phyloP scores from a whole-genome alignment of 2,888 invertebrate genomes.

The Macrosiphum euphorbiae region DNA sequence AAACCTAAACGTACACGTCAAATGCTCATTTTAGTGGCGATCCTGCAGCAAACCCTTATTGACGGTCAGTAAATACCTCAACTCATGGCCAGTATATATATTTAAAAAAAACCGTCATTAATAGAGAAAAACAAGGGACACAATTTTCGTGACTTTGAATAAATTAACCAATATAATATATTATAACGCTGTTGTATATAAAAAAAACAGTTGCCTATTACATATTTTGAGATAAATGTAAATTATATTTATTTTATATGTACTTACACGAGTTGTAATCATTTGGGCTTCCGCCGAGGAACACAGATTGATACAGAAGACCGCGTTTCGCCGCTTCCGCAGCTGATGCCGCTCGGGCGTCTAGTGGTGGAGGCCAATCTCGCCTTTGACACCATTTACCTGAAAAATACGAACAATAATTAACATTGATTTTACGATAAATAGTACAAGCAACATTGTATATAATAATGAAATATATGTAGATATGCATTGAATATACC shows the following conservation, averaged over 20 bases:
- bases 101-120: background rate
- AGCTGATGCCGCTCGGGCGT: slow-evolving; percentile 60
- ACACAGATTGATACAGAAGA: slow-evolving; percentile 90
- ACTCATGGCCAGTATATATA: background rate
- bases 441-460: background rate
- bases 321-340: slow-evolving; percentile 84
- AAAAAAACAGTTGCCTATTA: background rate
- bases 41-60: slow-evolving; percentile 19
- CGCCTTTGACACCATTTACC: slow-evolving; percentile 93
- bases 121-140: background rate
- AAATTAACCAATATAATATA: background rate
- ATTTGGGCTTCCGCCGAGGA: slow-evolving; percentile 86
- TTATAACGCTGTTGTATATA: background rate
- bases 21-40: slow-evolving; percentile 34
- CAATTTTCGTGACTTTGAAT: background rate
- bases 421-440: background rate
- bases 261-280: slow-evolving; percentile 69
- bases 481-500: background rate
- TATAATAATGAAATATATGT: background rate
- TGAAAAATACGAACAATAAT: slow-evolving; percentile 72
- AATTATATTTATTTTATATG: background rate
- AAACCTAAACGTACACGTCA: slow-evolving; percentile 31
- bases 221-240: background rate
- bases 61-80: slow-evolving; percentile 29
- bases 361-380: slow-evolving; percentile 70